Evolutionary conservation across 2,888 invertebrate species (phyloP), one percentile per base, ranked within the genome.

Genomic region (Microdon myrmicae): DNA sequence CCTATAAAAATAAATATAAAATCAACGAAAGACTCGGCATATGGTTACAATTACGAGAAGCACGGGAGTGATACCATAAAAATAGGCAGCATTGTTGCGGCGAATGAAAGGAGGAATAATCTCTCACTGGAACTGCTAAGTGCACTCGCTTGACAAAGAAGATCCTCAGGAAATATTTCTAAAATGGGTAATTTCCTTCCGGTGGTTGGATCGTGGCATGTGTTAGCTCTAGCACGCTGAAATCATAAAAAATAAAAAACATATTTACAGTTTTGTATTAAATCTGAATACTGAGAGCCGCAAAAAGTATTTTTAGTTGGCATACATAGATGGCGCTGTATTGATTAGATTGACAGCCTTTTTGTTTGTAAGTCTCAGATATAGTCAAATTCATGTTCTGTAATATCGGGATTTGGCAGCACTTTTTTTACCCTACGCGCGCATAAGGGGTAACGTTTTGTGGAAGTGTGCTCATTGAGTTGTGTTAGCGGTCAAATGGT

Each of bases 81-180:
- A 1, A 78, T 68, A 43, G 78, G 68, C 68, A 76, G 67, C 16
- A 77, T 53, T 60, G 76, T 75, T 49, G 72, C 72, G 48, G 71
- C 72, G 55, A 76, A 78, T 14, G 78, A 78, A 14, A 78, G 64
- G 20, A 78, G 70, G 55, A 78, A 78, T 20, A 78, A 67, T 9
- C 76, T 75, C 38, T 76, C 85, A 68, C 78, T 75, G n/a, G 85
- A 85, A 69, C 86, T 85, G 71, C 92, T 92, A 53, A 94, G 83
- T 0, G 92, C 92, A 73, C 91, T 91, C 41, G 93, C 92, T 79
- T 92, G 92, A 76, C 92, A 94, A 68, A 89, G 86, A 69, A 90
- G 85, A 73, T 90, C 89, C 78, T 91, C 90, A 2, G 90, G 88
- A 47, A 90, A 86, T 39, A 91, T 84, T 72, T 89, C 87, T 39